Evolutionary conservation across 2,797 vertebrate genomes (phyloP).

Genomic region (Capromys pilorides): DNA sequence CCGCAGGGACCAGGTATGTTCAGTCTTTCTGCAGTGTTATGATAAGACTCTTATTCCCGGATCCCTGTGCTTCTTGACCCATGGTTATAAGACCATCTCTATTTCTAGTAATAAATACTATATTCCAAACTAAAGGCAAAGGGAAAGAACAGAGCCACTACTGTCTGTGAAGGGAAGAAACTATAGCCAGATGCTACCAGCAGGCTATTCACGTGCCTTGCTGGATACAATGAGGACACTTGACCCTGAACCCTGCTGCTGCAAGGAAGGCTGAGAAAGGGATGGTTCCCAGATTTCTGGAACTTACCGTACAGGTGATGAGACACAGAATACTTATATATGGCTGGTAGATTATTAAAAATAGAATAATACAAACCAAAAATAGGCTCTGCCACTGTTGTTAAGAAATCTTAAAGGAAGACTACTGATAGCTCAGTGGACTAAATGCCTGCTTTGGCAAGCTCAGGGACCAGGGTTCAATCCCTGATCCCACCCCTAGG

Average conservation of each 20-base stretch:
- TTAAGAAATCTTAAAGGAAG: not conserved
- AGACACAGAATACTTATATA: not conserved
- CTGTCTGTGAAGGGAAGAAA: not conserved
- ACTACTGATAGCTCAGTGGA: too few relatives aligned
- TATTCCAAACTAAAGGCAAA: not conserved
- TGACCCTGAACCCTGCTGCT: not conserved
- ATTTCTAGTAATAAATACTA: not conserved
- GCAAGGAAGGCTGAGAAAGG: not conserved
- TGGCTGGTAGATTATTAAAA: not conserved
- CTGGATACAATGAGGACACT: not conserved
- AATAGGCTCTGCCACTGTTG: not conserved
- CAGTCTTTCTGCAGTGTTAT: not conserved
- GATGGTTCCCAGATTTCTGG: not conserved
- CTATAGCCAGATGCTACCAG: not conserved
- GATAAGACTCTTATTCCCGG: not conserved
- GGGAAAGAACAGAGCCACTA: not conserved
- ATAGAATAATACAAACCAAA: not conserved
- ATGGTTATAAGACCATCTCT: not conserved
- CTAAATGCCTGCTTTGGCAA: too few relatives aligned
- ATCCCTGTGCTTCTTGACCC: not conserved
- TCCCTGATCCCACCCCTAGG: too few relatives aligned
- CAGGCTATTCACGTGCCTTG: not conserved
- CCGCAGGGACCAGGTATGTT: not conserved
- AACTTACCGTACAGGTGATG: not conserved
- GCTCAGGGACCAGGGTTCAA: too few relatives aligned